A percentile compares a stretch with the other conserved stretches of the same genome.
phyloP scores from a whole-genome alignment of 2,797 vertebrate genomes.

The Mastacembelus armatus region DNA sequence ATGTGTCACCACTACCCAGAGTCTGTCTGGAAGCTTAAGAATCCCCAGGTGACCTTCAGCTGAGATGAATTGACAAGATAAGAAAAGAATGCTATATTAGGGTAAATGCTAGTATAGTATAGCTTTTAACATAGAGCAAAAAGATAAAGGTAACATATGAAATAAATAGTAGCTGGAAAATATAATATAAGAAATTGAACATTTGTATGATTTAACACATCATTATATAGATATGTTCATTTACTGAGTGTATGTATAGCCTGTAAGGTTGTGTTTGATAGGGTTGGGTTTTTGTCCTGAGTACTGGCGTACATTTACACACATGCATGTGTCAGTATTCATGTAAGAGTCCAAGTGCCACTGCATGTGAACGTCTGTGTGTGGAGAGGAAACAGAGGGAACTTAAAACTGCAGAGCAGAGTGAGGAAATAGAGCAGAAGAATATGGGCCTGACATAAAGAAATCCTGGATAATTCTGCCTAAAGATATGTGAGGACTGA shows the following conservation, averaged over 20 bases:
- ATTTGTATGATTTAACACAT: too few species aligned
- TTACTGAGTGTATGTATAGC: too few species aligned
- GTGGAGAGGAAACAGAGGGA: constrained; percentile 49
- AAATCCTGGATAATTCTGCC: constrained; percentile 79
- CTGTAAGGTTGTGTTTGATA: background rate
- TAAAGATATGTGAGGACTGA: constrained; percentile 72
- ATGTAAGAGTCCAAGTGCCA: constrained; percentile 43
- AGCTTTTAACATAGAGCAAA: too few species aligned
- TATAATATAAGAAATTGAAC: too few species aligned
- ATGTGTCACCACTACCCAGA: constrained; percentile 46
- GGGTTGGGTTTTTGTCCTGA: background rate
- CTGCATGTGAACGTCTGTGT: constrained; percentile 29
- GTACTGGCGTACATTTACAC: constrained; percentile 15
- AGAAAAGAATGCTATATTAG: background rate
- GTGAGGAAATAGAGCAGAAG: constrained; percentile 86
- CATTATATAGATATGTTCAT: too few species aligned
- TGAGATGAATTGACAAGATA: constrained; percentile 13
- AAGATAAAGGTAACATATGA: too few species aligned
- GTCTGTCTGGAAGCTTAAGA: constrained; percentile 41
- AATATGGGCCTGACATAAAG: constrained; percentile 72
- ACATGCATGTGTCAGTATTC: constrained; percentile 26
- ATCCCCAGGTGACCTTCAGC: constrained; percentile 29
- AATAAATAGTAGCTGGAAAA: too few species aligned
- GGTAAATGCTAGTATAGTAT: background rate
- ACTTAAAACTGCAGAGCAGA: constrained; percentile 42